These are phyloP conservation scores for Zootoca vivipara DNA, from an alignment of 2,113 vertebrate species.

Conservation along the genomic window DNA sequence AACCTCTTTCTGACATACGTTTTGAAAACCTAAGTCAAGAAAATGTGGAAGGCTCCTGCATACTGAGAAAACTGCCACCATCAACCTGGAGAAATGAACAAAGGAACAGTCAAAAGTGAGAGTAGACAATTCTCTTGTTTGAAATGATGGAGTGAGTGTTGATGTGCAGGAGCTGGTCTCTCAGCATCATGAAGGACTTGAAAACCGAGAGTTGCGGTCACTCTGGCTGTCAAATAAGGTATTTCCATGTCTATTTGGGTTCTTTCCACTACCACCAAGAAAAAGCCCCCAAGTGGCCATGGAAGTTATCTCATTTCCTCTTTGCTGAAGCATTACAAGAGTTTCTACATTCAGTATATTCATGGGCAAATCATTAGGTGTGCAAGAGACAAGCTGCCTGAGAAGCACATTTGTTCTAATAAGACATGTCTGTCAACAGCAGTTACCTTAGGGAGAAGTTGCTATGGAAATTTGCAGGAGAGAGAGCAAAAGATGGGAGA, in stretches of 20 bases:
- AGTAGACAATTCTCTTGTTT: not conserved
- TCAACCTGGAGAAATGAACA: not conserved
- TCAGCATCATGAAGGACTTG: not conserved
- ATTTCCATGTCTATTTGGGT: not conserved
- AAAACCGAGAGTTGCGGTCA: not conserved
- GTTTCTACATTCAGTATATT: not conserved
- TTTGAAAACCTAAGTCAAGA: not conserved
- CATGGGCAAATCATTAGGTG: conserved; percentile 2
- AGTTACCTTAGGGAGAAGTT: not conserved
- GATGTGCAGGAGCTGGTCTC: not conserved
- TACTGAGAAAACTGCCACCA: not conserved
- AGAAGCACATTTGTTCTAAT: not conserved
- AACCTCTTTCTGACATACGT: not conserved
- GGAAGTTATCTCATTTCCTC: not conserved
- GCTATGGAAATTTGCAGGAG: not conserved
- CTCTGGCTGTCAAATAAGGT: rapidly evolving
- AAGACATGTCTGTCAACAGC: not conserved
- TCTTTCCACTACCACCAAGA: not conserved
- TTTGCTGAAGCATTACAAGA: not conserved
- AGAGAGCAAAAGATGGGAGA: not conserved
- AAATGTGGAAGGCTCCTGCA: not conserved
- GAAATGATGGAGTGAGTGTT: not conserved
- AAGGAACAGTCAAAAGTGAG: not conserved
- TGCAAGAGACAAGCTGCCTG: not conserved
- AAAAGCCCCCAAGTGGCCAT: not conserved